phyloP scores from a whole-genome alignment of 2,888 invertebrate species.

The Chrysina gloriosa region DNA sequence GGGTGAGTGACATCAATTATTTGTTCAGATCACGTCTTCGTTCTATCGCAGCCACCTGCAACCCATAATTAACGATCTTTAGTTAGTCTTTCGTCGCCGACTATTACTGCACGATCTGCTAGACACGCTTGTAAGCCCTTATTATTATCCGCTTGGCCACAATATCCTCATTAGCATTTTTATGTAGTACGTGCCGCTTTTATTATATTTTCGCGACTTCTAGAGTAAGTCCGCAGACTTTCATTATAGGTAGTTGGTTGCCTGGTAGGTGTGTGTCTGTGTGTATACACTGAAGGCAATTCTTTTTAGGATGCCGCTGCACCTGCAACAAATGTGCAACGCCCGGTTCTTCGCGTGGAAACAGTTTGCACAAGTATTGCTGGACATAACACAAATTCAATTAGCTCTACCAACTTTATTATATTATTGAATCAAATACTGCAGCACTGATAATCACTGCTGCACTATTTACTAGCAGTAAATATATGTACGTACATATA shows the following conservation, averaged over 20 bases:
- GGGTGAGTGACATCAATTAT: constrained; percentile 36
- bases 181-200: constrained; percentile 17
- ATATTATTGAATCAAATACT: too few relatives aligned
- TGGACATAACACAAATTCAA: too few relatives aligned
- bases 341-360: not conserved
- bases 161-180: constrained; percentile 40
- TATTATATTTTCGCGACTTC: constrained; percentile 23
- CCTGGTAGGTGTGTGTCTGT: constrained; percentile 1
- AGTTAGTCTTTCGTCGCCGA: constrained; percentile 36
- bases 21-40: constrained; percentile 40
- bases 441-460: too few relatives aligned
- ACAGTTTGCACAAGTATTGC: not conserved
- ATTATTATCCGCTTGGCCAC: constrained; percentile 27
- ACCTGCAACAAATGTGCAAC: constrained; percentile 25
- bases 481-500: too few relatives aligned
- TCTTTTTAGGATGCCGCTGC: not conserved
- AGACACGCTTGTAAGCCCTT: constrained; percentile 14
- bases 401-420: too few relatives aligned
- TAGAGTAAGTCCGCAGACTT: constrained; percentile 23
- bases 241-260: constrained; percentile 25
- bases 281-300: constrained; percentile 8
- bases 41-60: constrained; percentile 43
- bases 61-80: constrained; percentile 40
- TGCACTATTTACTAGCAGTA: too few relatives aligned
- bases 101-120: constrained; percentile 8